A percentile compares a stretch with the other conserved stretches of the same genome.
Conservation (phyloP, 2,113 vertebrate species). For the Eleginops maclovinus region DNA sequence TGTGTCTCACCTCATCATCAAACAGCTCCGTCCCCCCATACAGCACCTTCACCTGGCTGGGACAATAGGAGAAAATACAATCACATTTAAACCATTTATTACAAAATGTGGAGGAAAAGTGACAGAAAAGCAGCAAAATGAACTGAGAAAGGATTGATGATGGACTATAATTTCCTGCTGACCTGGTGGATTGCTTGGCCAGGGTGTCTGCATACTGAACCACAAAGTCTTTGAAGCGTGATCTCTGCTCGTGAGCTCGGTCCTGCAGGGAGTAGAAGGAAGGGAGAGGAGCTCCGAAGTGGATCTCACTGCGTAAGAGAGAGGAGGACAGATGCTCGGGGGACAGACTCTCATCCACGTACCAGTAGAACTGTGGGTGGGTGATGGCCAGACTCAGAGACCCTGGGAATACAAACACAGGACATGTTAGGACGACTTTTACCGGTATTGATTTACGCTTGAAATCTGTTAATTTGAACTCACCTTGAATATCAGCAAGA, state of each 20-base stretch:
- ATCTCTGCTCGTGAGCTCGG: slow-evolving; percentile 91
- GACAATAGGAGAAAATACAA: background rate
- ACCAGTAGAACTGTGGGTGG: slow-evolving; percentile 98
- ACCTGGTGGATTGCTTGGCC: slow-evolving; percentile 95
- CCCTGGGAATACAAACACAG: slow-evolving; percentile 77
- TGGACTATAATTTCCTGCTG: background rate
- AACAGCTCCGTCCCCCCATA: slow-evolving; percentile 97
- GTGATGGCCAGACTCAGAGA: slow-evolving; percentile 96
- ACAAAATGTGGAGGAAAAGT: background rate
- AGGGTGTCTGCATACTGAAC: slow-evolving; percentile 93
- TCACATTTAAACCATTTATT: background rate
- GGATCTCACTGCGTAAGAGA: slow-evolving; percentile 93
- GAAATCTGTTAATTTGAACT: slow-evolving; percentile 33
- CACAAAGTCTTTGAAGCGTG: slow-evolving; percentile 93
- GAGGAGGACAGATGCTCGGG: slow-evolving; percentile 92
- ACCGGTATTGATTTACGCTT: background rate
- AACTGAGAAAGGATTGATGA: background rate
- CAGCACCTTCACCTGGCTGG: slow-evolving; percentile 95
- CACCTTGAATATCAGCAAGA: slow-evolving; percentile 94
- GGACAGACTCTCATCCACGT: slow-evolving; percentile 93
- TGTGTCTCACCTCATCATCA: slow-evolving; percentile 95
- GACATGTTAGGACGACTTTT: slow-evolving; percentile 4
- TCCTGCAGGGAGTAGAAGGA: slow-evolving; percentile 94
- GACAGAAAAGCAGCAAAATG: slow-evolving; percentile 61
- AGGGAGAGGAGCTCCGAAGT: slow-evolving; percentile 93